Percentiles rank a stretch among this genome's conserved stretches.
Conservation (phyloP, 2,888 invertebrate species). For the Leptothorax acervorum region DNA sequence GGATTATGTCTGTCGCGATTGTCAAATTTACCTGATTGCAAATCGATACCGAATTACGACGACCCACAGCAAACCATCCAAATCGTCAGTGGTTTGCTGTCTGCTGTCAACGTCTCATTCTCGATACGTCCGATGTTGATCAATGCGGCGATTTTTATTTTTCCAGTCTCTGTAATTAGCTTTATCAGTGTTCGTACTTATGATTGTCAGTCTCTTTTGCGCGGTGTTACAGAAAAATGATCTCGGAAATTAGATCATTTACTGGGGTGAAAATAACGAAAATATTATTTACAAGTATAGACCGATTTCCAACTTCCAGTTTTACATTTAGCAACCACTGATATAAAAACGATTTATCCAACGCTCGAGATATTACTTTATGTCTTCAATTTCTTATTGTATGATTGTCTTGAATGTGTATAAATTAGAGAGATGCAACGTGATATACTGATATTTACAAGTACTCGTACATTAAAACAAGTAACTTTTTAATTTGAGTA, state of each 20-base stretch:
- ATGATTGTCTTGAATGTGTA: neutral
- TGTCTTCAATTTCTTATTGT: neutral
- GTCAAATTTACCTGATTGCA: slow-evolving; percentile 84
- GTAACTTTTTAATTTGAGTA: slow-evolving; percentile 33
- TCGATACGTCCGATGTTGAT: slow-evolving; percentile 58
- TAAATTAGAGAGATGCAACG: neutral
- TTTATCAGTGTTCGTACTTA: neutral
- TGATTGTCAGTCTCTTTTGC: neutral
- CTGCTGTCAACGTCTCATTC: slow-evolving; percentile 56
- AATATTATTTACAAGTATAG: neutral
- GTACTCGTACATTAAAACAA: neutral
- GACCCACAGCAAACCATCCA: slow-evolving; percentile 58
- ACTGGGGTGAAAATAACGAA: neutral
- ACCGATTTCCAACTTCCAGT: neutral
- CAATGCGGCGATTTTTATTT: slow-evolving; percentile 55
- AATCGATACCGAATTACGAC: slow-evolving; percentile 76
- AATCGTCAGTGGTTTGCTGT: slow-evolving; percentile 39
- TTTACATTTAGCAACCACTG: neutral
- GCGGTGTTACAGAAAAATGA: neutral
- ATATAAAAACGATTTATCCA: neutral
- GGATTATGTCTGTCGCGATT: slow-evolving; percentile 80
- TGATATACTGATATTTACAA: neutral
- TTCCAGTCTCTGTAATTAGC: slow-evolving; percentile 34
- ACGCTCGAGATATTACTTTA: neutral
- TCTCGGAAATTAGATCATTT: neutral